Base-by-base conservation (phyloP, 2,797 vertebrate genomes). In the Pangasius larnaudii region DNA sequence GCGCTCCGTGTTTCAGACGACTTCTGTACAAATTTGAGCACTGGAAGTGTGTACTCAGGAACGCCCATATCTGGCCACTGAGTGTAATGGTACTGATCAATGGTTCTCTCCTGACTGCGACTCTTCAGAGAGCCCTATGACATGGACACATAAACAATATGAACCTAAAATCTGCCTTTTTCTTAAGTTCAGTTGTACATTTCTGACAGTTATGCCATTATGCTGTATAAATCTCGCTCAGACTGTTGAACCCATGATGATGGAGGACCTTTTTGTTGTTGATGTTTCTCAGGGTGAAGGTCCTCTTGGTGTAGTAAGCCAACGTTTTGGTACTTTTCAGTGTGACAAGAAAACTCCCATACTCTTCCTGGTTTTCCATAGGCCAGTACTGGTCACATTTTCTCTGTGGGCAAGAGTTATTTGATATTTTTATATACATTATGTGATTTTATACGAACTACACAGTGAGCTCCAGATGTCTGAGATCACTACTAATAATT, bases 311-410 rank as follows among this genome's bases (percentile, higher is more conserved):
- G 92, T 98, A 98, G 94, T 97, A 97, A 24, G 98, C 97, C 79
- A 98, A 93, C 36, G 94, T 94, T 71, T 95, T 94, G 85, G 95
- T 96, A 91, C 94, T 98, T 91, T 96, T 98, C 91, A 97, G 92
- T 46, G 97, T 97, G 91, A 99, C 97, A 92, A 98, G 92, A 91
- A 98, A 97, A 89, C 95, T 93, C 63, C 97, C 98, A 67, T 97
- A 99, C 89, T 98, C 98, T 93, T 99, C 98, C 92, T 97, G 97
- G n/a, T 94, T 96, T 91, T 99, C 98, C 0, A 93, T 74, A 24
- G 99, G 99, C 99, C 99, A 99, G 91, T 99, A 99, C 92, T 99
- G 99, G 91, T 99, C 98, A 96, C 98, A 99, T 93, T 99, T 99
- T 93, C 97, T 98, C 99, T 99, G 94, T 77, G 88, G 92, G 85